Evolutionary conservation across 2,888 invertebrate species (phyloP).

Genomic region (Sinhomidia bicolor): DNA sequence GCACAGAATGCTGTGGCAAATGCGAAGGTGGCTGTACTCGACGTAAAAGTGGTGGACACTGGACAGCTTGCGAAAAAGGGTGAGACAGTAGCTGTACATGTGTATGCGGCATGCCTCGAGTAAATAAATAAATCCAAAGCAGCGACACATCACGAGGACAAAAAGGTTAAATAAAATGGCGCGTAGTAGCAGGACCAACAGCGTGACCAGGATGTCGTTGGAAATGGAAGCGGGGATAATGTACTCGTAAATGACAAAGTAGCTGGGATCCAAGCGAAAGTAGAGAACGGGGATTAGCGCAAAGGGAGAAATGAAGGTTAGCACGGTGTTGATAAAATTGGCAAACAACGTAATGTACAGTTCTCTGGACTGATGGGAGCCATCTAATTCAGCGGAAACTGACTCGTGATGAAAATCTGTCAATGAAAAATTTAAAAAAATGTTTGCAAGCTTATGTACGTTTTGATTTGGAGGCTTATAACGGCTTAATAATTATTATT

Average conservation of each 20-base stretch:
- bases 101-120: constrained; percentile 46
- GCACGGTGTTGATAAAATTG: constrained; percentile 30
- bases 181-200: constrained; percentile 9
- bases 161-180: constrained; percentile 26
- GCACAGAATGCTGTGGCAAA: constrained; percentile 48
- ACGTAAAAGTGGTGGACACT: background rate
- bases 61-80: background rate
- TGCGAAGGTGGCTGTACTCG: constrained; percentile 30
- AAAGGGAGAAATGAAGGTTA: constrained; percentile 34
- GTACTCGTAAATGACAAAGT: constrained; percentile 44
- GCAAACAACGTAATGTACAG: constrained; percentile 14
- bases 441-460: background rate
- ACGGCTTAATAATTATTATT: no score
- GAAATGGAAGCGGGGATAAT: background rate
- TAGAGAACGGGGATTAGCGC: constrained; percentile 28
- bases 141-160: constrained; percentile 59
- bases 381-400: background rate
- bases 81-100: constrained; percentile 50
- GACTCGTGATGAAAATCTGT: background rate
- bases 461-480: no score
- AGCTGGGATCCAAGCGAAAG: constrained; percentile 46
- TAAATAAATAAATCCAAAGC: constrained; percentile 52
- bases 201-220: background rate
- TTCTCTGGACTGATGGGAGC: background rate
- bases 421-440: background rate